Percentiles rank a stretch among this genome's conserved stretches.
phyloP scores from a whole-genome alignment of 1,140 invertebrate species.

The Hylaeus volcanicus region DNA sequence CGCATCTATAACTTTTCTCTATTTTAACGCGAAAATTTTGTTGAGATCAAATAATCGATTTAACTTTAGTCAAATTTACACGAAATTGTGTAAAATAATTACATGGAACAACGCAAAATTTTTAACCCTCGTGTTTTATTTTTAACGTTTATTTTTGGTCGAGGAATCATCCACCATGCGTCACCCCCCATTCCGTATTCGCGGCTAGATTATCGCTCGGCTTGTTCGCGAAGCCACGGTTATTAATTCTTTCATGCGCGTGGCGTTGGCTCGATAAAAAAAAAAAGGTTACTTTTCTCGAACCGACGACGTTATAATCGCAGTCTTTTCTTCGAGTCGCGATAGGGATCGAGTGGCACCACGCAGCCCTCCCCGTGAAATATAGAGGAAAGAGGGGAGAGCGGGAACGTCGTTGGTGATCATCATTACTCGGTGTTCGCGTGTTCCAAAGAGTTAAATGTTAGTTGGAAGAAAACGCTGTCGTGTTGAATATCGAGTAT shows the following conservation, averaged over 20 bases:
- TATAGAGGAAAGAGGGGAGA: background rate
- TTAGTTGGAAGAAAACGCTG: slow-evolving; percentile 8
- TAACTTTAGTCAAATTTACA: too few species aligned
- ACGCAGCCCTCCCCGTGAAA: background rate
- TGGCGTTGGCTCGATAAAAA: background rate
- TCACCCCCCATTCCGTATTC: too few species aligned
- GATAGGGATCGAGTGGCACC: slow-evolving; percentile 20
- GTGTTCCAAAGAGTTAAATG: background rate
- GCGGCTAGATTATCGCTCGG: background rate
- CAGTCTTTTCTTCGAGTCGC: background rate
- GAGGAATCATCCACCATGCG: background rate
- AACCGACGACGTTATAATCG: slow-evolving; percentile 14
- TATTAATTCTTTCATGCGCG: background rate
- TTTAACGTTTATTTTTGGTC: background rate
- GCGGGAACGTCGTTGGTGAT: background rate
- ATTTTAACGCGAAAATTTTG: too few species aligned
- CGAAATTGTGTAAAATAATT: too few species aligned
- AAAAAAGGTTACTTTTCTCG: background rate
- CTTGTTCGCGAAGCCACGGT: background rate
- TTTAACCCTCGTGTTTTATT: too few species aligned
- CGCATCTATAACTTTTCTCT: too few species aligned
- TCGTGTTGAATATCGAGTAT: slow-evolving; percentile 31
- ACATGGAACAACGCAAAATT: too few species aligned
- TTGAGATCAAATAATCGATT: too few species aligned
- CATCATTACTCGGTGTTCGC: slow-evolving; percentile 10